Conservation (phyloP, 2,113 vertebrate species). For the Sardina pilchardus region DNA sequence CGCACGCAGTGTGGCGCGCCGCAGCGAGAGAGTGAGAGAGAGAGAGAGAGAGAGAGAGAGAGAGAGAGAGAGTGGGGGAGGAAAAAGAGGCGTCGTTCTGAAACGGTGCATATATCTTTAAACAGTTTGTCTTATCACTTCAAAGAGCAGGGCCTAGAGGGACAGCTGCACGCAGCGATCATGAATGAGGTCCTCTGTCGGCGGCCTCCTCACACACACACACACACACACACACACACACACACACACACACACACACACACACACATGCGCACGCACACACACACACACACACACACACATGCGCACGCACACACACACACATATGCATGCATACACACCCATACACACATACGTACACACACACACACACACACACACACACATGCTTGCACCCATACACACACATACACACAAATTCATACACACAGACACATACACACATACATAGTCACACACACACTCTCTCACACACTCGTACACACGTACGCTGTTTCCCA, state of each 20-base stretch:
- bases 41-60: neutral
- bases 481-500: neutral
- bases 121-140: conserved; percentile 43
- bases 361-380: no score
- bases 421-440: neutral
- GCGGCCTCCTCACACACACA: neutral
- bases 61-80: neutral
- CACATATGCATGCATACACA: no score
- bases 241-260: neutral
- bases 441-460: neutral
- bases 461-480: no score
- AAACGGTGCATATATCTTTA: conserved; percentile 34
- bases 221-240: neutral
- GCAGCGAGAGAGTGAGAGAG: neutral
- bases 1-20: neutral
- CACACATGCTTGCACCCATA: neutral
- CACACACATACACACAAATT: neutral
- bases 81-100: neutral
- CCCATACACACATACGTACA: no score
- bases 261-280: no score
- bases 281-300: no score
- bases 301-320: no score
- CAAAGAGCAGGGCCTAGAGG: conserved; percentile 41
- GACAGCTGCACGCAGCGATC: conserved; percentile 40
- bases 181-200: conserved; percentile 37